Conservation (phyloP, 2,113 vertebrate genomes). For the Typhlomys cinereus region DNA sequence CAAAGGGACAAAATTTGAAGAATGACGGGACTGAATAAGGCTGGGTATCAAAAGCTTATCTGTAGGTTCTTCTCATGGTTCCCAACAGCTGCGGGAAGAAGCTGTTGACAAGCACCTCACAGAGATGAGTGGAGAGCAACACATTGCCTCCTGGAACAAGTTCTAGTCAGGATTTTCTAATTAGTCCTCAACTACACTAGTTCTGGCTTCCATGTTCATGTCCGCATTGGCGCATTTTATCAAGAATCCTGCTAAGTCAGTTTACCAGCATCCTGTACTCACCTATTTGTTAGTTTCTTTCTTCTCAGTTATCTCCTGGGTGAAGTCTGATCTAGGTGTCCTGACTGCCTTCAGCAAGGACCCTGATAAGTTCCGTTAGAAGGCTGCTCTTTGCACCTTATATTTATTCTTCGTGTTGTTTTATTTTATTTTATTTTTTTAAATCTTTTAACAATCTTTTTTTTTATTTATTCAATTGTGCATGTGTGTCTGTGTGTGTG, state of each 20-base stretch:
- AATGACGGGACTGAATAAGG: background rate
- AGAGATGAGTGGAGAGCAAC: background rate
- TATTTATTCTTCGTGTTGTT: no score
- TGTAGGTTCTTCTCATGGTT: background rate
- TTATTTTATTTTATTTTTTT: no score
- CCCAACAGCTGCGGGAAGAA: background rate
- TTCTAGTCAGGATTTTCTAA: background rate
- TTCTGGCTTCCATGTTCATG: background rate
- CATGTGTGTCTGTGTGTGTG: no score
- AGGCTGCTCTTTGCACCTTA: no score
- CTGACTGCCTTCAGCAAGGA: background rate
- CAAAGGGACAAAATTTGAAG: slow-evolving; percentile 4
- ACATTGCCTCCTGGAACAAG: background rate
- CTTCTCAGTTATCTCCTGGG: no score
- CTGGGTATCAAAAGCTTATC: background rate
- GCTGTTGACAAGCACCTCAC: background rate
- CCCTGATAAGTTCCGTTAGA: background rate
- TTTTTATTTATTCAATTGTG: no score
- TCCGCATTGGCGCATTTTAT: background rate
- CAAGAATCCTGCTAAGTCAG: background rate
- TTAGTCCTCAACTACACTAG: background rate
- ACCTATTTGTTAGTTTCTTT: no score
- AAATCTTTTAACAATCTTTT: no score
- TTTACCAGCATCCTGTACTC: no score
- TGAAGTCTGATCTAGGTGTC: no score